Evolutionary conservation across 2,797 vertebrate species (phyloP).

Genomic region (Rhodeus uyekii): DNA sequence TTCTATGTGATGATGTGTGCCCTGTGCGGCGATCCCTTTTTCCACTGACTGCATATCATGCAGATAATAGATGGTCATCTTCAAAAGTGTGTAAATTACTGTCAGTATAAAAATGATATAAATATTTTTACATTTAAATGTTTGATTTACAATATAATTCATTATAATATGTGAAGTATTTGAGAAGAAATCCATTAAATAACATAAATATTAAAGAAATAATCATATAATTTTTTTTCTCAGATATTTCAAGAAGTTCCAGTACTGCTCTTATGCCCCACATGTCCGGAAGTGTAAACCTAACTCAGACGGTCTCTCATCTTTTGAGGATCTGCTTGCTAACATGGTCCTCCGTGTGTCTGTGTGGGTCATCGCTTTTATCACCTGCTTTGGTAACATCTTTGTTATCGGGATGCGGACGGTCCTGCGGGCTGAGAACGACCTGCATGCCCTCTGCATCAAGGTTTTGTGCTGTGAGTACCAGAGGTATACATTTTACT

Average conservation of each 20-base stretch:
- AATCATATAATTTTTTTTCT: neutral
- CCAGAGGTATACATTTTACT: neutral
- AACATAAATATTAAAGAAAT: neutral
- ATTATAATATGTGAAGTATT: too few species aligned
- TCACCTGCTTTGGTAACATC: slow-evolving; percentile 87
- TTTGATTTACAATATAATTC: too few species aligned
- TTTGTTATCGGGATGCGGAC: slow-evolving; percentile 87
- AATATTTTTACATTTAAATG: too few species aligned
- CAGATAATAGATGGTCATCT: too few species aligned
- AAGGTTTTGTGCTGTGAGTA: slow-evolving; percentile 88
- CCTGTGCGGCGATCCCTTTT: too few species aligned
- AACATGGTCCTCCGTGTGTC: slow-evolving; percentile 82
- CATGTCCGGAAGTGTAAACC: slow-evolving; percentile 84
- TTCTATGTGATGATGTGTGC: too few species aligned
- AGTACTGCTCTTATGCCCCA: slow-evolving; percentile 85
- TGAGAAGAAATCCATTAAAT: too few species aligned
- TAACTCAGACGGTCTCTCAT: slow-evolving; percentile 85
- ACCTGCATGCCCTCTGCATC: slow-evolving; percentile 82
- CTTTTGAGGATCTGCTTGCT: slow-evolving; percentile 86
- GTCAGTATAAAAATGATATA: too few species aligned
- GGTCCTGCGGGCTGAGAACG: slow-evolving; percentile 84
- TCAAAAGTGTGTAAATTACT: too few species aligned
- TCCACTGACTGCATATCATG: too few species aligned
- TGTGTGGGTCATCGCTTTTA: slow-evolving; percentile 87
- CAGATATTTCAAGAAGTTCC: slow-evolving; percentile 87